These are phyloP conservation scores for Seira sanloemensis DNA, from an alignment of 2,888 invertebrate species.

Conservation along the genomic window DNA sequence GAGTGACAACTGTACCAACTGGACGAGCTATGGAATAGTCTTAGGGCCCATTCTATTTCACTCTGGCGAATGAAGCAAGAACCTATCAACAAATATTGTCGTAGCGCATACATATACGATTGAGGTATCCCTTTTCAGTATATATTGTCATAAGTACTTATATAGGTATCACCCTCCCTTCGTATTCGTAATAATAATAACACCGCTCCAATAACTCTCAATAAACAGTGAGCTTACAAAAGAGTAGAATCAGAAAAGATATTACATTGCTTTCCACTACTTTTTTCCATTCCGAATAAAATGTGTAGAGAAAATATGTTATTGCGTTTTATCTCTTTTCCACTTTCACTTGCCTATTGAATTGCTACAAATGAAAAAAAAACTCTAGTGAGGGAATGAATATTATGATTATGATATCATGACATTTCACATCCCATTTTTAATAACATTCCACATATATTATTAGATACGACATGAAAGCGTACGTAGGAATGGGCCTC, in stretches of 20 bases:
- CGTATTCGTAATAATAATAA: neutral
- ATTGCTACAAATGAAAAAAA: constrained; percentile 32
- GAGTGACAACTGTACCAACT: too few species aligned
- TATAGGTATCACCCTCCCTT: neutral
- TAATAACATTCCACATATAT: constrained; percentile 48
- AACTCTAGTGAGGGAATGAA: neutral
- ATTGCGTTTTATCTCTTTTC: constrained; percentile 35
- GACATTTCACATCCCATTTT: constrained; percentile 45
- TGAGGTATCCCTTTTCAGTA: too few species aligned
- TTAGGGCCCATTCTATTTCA: too few species aligned
- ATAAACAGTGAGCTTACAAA: neutral
- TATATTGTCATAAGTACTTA: constrained; percentile 4
- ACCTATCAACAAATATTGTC: too few species aligned
- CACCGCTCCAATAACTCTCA: constrained; percentile 1
- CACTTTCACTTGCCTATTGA: constrained; percentile 19
- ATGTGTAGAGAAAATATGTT: neutral
- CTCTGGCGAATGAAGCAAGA: too few species aligned
- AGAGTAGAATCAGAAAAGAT: neutral
- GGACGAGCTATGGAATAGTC: too few species aligned
- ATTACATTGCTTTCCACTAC: neutral
- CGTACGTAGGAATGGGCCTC: neutral
- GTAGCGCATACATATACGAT: neutral
- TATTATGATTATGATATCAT: constrained; percentile 20
- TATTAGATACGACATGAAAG: neutral
- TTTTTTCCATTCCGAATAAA: constrained; percentile 8